Evolutionary conservation across 1,140 invertebrate genomes (phyloP).

Genomic region (Drosophila yakuba): DNA sequence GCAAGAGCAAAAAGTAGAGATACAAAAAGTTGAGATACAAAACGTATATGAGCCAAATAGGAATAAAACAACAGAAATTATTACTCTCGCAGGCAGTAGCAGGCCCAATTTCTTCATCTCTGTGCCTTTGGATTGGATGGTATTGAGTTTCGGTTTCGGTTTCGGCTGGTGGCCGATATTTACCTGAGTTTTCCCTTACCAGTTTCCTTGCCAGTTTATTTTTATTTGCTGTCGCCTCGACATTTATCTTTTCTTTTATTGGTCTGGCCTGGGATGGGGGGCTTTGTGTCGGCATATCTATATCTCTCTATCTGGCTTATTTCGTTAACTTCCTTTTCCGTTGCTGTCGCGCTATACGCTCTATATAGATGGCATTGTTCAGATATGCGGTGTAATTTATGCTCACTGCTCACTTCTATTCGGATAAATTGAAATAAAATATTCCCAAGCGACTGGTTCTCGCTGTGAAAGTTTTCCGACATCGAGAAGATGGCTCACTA

Average conservation of each 20-base stretch:
- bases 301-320: constrained; percentile 81
- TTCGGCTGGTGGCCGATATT: constrained; percentile 34
- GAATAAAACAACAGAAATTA: constrained; percentile 61
- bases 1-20: constrained; percentile 20
- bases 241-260: constrained; percentile 81
- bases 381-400: constrained; percentile 75
- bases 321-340: constrained; percentile 82
- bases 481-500: constrained; percentile 41
- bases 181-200: constrained; percentile 34
- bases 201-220: neutral
- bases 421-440: constrained; percentile 80
- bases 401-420: constrained; percentile 61
- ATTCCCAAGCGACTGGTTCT: constrained; percentile 37
- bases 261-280: constrained; percentile 34
- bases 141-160: constrained; percentile 30
- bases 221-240: constrained; percentile 55
- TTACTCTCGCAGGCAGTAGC: constrained; percentile 60
- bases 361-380: constrained; percentile 70
- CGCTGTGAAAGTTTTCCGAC: constrained; percentile 47
- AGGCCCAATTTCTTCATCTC: constrained; percentile 50
- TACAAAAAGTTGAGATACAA: constrained; percentile 17
- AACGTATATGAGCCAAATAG: constrained; percentile 4
- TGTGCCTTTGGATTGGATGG: constrained; percentile 8
- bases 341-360: constrained; percentile 65
- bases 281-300: constrained; percentile 66